Evolutionary conservation across 2,797 vertebrate genomes (phyloP).

Genomic region (Phylloscopus collybita): DNA sequence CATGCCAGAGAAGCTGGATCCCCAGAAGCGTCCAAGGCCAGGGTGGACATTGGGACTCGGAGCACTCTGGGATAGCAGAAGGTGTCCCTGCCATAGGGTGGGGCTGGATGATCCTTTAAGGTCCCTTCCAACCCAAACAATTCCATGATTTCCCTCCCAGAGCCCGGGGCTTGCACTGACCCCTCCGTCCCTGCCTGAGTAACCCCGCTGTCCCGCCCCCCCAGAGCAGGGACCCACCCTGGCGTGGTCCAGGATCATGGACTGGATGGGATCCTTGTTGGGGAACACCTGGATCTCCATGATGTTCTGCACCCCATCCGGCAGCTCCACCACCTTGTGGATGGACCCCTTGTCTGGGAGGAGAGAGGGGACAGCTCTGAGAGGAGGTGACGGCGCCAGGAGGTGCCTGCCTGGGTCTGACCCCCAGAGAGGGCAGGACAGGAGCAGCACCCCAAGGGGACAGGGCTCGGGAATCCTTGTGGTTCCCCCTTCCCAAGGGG

Average conservation of each 20-base stretch:
- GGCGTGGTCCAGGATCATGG: constrained; percentile 70
- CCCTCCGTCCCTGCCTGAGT: not conserved
- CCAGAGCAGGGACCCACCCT: constrained; percentile 29
- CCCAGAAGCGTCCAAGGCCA: not conserved
- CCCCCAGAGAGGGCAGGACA: not conserved
- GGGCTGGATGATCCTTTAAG: not conserved
- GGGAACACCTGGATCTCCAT: constrained; percentile 78
- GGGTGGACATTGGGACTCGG: fast-evolving
- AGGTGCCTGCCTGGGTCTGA: not conserved
- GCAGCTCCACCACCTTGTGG: constrained; percentile 75
- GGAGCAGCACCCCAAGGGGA: not conserved
- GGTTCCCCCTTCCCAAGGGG: not conserved
- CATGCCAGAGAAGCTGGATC: not conserved
- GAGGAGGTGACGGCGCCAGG: fast-evolving
- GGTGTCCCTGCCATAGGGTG: not conserved
- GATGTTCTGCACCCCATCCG: constrained; percentile 54
- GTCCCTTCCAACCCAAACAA: not conserved
- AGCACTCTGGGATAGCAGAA: fast-evolving
- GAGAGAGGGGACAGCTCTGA: not conserved
- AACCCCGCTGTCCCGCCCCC: fast-evolving
- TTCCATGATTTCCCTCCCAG: not conserved
- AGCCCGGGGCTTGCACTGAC: not conserved
- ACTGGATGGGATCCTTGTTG: constrained; percentile 40
- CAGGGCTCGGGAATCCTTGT: not conserved
- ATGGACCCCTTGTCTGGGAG: constrained; percentile 76